A percentile compares a stretch with the other conserved stretches of the same genome.
Conservation (phyloP, 2,113 vertebrate species). For the Orthonyx spaldingii region DNA sequence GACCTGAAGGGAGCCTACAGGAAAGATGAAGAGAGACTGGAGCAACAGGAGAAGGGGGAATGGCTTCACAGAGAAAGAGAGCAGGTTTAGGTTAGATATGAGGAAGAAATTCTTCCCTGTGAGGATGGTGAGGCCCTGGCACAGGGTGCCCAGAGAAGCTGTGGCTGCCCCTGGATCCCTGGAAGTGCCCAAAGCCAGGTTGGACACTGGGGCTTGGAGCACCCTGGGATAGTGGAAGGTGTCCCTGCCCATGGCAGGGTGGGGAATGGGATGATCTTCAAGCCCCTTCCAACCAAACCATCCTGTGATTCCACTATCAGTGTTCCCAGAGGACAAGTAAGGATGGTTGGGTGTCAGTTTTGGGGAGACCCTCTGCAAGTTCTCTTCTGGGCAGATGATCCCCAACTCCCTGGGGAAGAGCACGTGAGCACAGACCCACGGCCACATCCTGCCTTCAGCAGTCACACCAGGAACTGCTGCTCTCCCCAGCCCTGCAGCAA, state of each 20-base stretch:
- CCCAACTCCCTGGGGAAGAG: not conserved
- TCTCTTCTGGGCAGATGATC: not conserved
- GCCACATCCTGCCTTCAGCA: not conserved
- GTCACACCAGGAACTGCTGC: not conserved
- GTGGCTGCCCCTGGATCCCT: not conserved
- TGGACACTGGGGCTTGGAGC: not conserved
- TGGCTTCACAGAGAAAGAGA: not conserved
- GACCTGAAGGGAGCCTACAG: not conserved
- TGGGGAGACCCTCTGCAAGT: not conserved
- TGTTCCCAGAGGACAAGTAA: not conserved
- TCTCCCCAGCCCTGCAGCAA: not conserved
- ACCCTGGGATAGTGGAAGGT: fast-evolving
- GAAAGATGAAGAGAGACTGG: not conserved
- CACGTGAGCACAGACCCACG: not conserved
- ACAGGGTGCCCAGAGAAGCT: not conserved
- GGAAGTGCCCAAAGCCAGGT: not conserved
- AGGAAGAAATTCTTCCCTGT: not conserved
- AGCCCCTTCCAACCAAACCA: not conserved
- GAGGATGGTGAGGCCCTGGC: not conserved
- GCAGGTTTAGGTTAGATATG: not conserved
- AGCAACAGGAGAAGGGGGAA: not conserved
- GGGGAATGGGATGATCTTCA: not conserved
- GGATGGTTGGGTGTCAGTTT: not conserved
- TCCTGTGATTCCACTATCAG: not conserved
- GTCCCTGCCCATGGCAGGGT: not conserved